Base-by-base conservation (phyloP, 2,797 vertebrate genomes). In the Mus spretus region DNA sequence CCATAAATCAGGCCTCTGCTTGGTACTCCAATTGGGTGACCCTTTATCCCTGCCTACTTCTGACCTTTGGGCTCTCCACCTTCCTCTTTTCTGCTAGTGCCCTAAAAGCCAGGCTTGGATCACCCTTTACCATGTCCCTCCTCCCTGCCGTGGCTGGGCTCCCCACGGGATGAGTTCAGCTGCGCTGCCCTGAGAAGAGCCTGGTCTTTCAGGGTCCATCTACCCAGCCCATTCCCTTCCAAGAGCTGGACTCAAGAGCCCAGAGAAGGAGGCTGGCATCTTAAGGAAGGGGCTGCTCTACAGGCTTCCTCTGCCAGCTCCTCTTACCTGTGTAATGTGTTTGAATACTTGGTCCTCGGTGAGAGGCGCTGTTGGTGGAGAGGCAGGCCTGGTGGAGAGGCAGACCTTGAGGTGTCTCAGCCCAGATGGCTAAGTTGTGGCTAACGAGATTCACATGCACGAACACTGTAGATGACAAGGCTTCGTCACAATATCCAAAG, bases 61-160 rank as follows among this genome's bases (percentile, higher is more conserved):
- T 1, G 31, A 24, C 55, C 40, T 1, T 3, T 0, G 0, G 22
- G 26, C 6, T 13, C 82, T 40, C 22, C 8, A 1, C 47, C 11
- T n/a, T 10, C 3, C 72, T 8, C 47, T 53, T 19, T 53, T 55
- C 2, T 22, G 37, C 90, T 6, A 47, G 59, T 12, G 24, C 26
- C 19, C 70, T 34, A 0, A 40, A 31, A 86, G 80, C 37, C 9
- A 1, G 85, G 89, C 86, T 79, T 80, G 37, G 82, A 53, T 34
- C 34, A 20, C 7, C 1, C 40, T 34, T 44, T 75, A 24, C 50
- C 12, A 24, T 24, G 28, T 59, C 89, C 74, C 26, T 53, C 53
- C 31, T 67, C 82, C 37, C 4, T 20, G 44, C 24, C 2, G 15
- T 22, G n/a, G 3, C 57, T 3, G 1, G 50, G 22, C 70, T 84